Conservation (phyloP, 2,888 invertebrate species). For the Macaria notata region DNA sequence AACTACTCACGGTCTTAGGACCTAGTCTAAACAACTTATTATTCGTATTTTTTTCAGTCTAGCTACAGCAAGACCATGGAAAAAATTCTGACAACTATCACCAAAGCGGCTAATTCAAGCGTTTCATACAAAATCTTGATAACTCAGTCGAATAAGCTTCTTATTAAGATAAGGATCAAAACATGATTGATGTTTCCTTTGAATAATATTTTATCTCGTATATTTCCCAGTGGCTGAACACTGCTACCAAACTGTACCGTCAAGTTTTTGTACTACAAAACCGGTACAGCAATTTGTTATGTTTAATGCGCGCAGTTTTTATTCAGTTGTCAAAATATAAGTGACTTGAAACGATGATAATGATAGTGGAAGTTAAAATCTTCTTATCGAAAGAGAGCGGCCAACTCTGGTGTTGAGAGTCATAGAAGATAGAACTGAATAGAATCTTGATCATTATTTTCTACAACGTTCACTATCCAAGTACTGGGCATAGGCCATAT, state of each 20-base stretch:
- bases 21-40: no score
- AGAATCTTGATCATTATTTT: no score
- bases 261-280: conserved; percentile 15
- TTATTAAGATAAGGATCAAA: conserved; percentile 26
- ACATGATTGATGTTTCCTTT: conserved; percentile 27
- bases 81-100: neutral
- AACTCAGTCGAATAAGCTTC: conserved; percentile 21
- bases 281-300: conserved; percentile 18
- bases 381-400: no score
- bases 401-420: no score
- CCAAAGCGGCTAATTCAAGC: neutral
- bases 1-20: no score
- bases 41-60: no score
- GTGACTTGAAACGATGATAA: no score
- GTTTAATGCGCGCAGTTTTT: conserved; percentile 8
- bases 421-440: no score
- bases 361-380: no score
- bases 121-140: conserved; percentile 19
- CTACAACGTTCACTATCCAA: no score
- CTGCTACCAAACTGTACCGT: conserved; percentile 17
- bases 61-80: no score
- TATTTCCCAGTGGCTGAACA: conserved; percentile 10
- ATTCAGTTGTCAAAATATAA: conserved; percentile 12
- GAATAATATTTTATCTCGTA: conserved; percentile 19
- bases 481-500: no score